These are phyloP conservation scores for Setipinna tenuifilis DNA, from an alignment of 2,797 vertebrate species.

Conservation along the genomic window DNA sequence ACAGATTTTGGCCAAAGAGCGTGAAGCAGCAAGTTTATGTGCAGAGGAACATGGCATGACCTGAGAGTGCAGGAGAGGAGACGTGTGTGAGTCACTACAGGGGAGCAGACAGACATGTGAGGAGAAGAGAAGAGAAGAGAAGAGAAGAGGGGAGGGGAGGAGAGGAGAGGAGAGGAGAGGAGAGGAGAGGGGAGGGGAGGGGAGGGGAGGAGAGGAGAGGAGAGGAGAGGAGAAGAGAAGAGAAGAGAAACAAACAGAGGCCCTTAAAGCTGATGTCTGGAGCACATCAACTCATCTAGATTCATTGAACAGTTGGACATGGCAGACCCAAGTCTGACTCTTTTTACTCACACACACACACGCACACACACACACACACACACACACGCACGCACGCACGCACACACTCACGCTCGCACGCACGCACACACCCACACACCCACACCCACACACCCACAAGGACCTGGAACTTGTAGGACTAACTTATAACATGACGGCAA, in stretches of 20 bases:
- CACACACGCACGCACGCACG: not conserved
- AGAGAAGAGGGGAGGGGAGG: too few relatives aligned
- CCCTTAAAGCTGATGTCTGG: not conserved
- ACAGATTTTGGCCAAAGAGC: slow-evolving; percentile 33
- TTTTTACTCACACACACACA: not conserved
- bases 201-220: too few relatives aligned
- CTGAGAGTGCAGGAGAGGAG: not conserved
- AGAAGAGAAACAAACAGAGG: too few relatives aligned
- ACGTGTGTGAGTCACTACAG: not conserved
- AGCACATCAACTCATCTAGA: not conserved
- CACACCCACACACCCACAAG: not conserved
- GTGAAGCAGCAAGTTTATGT: slow-evolving; percentile 6
- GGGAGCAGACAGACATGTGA: not conserved
- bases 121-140: too few relatives aligned
- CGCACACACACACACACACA: not conserved
- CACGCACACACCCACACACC: not conserved
- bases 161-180: too few relatives aligned
- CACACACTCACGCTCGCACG: not conserved
- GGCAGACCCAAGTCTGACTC: not conserved
- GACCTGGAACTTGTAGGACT: too few relatives aligned
- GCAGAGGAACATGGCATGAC: not conserved
- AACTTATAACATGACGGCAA: too few relatives aligned
- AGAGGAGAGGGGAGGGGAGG: too few relatives aligned
- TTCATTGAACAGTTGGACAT: not conserved
- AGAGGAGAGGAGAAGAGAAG: too few relatives aligned